Conservation (phyloP, 2,113 vertebrate species). For the Nannospalax galili region DNA sequence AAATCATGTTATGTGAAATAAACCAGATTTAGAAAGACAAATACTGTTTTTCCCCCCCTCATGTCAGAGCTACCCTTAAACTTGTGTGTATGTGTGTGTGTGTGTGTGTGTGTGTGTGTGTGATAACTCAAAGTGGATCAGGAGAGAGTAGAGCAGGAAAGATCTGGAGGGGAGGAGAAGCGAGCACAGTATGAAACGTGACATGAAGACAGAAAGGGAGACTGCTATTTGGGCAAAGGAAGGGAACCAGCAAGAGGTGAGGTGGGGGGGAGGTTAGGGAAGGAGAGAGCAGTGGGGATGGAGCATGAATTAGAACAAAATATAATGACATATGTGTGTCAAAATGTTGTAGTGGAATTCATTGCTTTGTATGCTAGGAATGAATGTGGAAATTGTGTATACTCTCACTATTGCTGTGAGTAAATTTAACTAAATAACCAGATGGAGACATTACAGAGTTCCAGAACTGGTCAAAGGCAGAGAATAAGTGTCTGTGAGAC, state of each 20-base stretch:
- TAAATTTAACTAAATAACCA: no score
- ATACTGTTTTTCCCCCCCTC: neutral
- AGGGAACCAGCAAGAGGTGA: neutral
- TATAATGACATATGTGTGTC: neutral
- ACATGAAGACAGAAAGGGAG: neutral
- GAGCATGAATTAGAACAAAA: neutral
- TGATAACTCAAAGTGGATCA: neutral
- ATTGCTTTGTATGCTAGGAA: neutral
- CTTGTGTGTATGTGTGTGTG: neutral
- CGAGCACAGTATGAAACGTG: no score
- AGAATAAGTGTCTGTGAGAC: no score
- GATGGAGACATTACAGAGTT: no score
- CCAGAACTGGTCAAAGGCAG: no score
- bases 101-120: neutral
- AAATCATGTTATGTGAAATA: neutral
- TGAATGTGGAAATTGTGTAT: no score
- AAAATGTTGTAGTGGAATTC: neutral
- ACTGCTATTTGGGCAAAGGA: neutral
- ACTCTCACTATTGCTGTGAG: no score
- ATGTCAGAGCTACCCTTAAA: neutral
- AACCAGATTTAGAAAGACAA: neutral
- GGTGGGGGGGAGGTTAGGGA: accelerated
- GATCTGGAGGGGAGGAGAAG: neutral
- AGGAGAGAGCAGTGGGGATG: no score
- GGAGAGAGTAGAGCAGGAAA: neutral